These are phyloP conservation scores for Apeira syringaria DNA, from an alignment of 2,888 invertebrate species.

Conservation along the genomic window DNA sequence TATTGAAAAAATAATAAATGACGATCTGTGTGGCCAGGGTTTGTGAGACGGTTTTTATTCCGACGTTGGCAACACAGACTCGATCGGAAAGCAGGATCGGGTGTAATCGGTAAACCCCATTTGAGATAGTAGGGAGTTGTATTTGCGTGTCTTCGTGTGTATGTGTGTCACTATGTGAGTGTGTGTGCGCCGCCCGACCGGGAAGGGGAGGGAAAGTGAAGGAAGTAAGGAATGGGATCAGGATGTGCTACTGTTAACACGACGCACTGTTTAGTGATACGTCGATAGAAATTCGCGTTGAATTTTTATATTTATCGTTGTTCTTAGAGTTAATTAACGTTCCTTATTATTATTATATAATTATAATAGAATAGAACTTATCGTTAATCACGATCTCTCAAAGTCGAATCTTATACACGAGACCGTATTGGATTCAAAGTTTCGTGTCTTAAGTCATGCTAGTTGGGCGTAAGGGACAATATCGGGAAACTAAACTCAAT, in stretches of 20 bases:
- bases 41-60: slow-evolving; percentile 2
- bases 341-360: no score
- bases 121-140: slow-evolving; percentile 51
- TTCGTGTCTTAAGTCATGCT: no score
- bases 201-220: no score
- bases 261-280: slow-evolving; percentile 8
- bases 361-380: no score
- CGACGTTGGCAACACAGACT: slow-evolving; percentile 19
- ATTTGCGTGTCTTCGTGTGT: slow-evolving; percentile 32
- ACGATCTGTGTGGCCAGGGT: slow-evolving; percentile 23
- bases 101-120: slow-evolving; percentile 63
- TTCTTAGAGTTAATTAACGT: no score
- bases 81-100: slow-evolving; percentile 26
- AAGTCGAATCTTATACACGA: background rate
- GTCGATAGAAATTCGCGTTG: slow-evolving; percentile 5
- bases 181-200: slow-evolving; percentile 21
- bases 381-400: background rate
- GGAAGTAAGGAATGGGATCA: no score
- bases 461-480: no score
- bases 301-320: background rate
- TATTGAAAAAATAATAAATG: slow-evolving; percentile 4
- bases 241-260: slow-evolving; percentile 10
- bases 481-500: no score
- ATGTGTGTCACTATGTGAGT: slow-evolving; percentile 30
- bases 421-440: no score